Evolutionary conservation across 2,888 invertebrate genomes (phyloP).

Genomic region (Athalia circularis): DNA sequence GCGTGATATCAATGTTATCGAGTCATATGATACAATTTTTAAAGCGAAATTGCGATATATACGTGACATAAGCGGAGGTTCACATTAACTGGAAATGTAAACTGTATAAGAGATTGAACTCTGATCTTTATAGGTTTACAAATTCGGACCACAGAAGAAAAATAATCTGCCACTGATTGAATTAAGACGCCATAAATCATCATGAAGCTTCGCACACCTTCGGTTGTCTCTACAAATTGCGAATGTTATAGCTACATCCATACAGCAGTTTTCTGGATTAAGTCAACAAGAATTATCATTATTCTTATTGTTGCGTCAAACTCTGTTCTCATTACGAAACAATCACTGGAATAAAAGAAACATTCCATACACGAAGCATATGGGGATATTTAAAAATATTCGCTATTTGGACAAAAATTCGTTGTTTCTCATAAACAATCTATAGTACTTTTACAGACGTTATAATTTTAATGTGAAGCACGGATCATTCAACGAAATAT

Average conservation of each 20-base stretch:
- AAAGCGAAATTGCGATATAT: not conserved
- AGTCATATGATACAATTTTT: not conserved
- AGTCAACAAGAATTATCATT: constrained; percentile 15
- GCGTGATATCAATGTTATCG: not conserved
- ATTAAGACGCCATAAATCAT: constrained; percentile 29
- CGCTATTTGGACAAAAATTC: too few relatives aligned
- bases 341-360: not conserved
- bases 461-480: too few relatives aligned
- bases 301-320: not conserved
- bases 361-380: not conserved
- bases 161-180: constrained; percentile 37
- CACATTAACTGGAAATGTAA: constrained; percentile 19
- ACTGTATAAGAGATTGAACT: constrained; percentile 15
- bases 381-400: too few relatives aligned
- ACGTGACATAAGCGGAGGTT: constrained; percentile 29
- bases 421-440: too few relatives aligned
- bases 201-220: constrained; percentile 33
- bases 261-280: constrained; percentile 9
- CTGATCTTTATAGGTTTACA: constrained; percentile 26
- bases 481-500: too few relatives aligned
- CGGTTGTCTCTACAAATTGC: constrained; percentile 8
- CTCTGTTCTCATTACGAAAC: constrained; percentile 1
- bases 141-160: constrained; percentile 23
- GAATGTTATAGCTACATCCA: not conserved
- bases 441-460: too few relatives aligned